Evolutionary conservation across 2,113 vertebrate species (phyloP), one percentile per base, ranked within the genome.

Genomic region (Caranx melampygus): DNA sequence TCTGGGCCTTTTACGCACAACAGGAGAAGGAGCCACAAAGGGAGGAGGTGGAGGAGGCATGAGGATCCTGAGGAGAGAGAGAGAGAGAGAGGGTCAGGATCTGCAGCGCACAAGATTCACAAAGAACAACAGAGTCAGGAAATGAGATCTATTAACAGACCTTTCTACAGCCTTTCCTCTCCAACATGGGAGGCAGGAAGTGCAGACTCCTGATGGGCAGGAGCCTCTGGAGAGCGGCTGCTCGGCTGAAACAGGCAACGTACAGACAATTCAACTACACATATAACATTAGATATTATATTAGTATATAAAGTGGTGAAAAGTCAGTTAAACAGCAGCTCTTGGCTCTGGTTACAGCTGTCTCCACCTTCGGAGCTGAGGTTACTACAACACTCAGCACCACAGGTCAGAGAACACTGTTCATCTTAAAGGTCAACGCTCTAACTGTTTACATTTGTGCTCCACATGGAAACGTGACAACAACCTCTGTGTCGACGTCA

Each of bases 11-110:
- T 95, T 95, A 20, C 91, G 92, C 0, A 67, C 15, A 35, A 85
- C 52, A 2, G 88, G 83, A 16, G 73, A 49, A 2, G 89, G 77
- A n/a, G 59, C 74, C 64, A 79, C 71, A 8, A 86, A 81, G 33
- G 79, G 80, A 11, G 89, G 82, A 3, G 93, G 92, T 0, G 94
- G 95, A 1, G 95, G 95, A 2, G 95, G 95, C 95, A 95, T 95
- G 80, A 95, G 77, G 26, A 90, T 51, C 79, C 95, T 95, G 73
- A 34, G 54, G 15, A 58, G 57, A 26, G 26, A 26, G 26, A 26
- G 26, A 62, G 1, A 78, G 7, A 12, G 67, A n/a, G n/a, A n/a
- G 62, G 18, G 42, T 79, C 33, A 73, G 49, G 35, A 54, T 59
- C 13, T 16, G 45, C 3, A 11, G 20, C 44, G 49, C 16, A 42